Evolutionary conservation across 2,113 vertebrate species (phyloP), one percentile per base, ranked within the genome.

Genomic region (Tautogolabrus adspersus): DNA sequence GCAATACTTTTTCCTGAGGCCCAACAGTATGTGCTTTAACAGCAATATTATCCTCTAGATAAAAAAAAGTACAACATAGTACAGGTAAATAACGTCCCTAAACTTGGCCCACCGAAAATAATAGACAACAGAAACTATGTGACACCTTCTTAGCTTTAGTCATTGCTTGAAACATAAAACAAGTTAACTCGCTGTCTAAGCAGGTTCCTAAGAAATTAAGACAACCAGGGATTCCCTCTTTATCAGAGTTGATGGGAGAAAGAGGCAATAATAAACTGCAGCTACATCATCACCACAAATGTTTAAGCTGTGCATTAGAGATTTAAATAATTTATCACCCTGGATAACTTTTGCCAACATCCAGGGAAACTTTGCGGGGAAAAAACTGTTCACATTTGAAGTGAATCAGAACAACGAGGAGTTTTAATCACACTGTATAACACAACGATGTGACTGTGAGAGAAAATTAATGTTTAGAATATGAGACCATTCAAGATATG

Each of bases 231-330:
- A 71, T 68, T 22, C 51, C 68, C 42, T 26, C 6, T 51, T 74
- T 4, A 40, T 52, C 62, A 68, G 6, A 69, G 46, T 59, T 51
- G 26, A 26, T 18, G 22, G 49, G 30, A 75, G 49, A 22, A 78
- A 74, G 37, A 47, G 66, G 83, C 44, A 79, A 82, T 84, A 75
- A 75, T 56, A 40, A 15, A 79, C 69, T 71, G 55, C 62, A 64
- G 57, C 72, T 54, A 55, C 65, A 47, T 63, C 38, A 66, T 64
- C 61, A 52, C 22, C 19, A 52, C 22, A 16, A 34, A n/a, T 66
- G 42, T 57, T 46, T 58, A 18, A 69, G n/a, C 49, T 56, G 38
- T n/a, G 51, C 47, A 49, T 8, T 37, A 1, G 2, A 15, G 21
- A 49, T 61, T 65, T 40, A 61, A 61, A 37, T 46, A 18, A 51